A percentile compares a stretch with the other conserved stretches of the same genome.
phyloP scores from a whole-genome alignment of 2,888 invertebrate species.

The Drosophila algonquin region DNA sequence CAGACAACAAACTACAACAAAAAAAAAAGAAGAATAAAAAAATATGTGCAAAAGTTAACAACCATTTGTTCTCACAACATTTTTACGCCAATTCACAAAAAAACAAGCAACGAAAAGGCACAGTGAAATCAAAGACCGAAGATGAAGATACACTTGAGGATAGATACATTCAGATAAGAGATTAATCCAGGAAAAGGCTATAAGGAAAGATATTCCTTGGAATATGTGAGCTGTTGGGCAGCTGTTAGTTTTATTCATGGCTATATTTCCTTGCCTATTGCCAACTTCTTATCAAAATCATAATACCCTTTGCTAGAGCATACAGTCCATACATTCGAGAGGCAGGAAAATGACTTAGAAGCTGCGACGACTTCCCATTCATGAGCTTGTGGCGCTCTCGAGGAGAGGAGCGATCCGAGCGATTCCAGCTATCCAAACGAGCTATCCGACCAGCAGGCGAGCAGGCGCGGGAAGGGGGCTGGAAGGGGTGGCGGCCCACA shows the following conservation, averaged over 20 bases:
- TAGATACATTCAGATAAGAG: neutral
- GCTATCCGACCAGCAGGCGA: constrained; percentile 6
- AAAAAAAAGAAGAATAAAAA: constrained; percentile 47
- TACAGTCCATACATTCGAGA: constrained; percentile 14
- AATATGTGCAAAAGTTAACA: constrained; percentile 76
- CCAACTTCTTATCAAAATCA: constrained; percentile 7
- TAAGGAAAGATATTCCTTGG: neutral
- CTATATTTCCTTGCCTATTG: neutral
- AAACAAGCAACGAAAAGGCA: constrained; percentile 35
- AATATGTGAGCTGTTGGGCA: no score
- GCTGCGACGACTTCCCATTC: constrained; percentile 71
- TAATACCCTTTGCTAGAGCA: constrained; percentile 4
- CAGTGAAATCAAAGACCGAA: neutral
- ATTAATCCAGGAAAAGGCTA: neutral
- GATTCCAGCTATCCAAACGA: constrained; percentile 60
- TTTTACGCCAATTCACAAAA: constrained; percentile 79
- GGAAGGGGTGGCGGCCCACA: constrained; percentile 60
- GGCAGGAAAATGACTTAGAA: constrained; percentile 70
- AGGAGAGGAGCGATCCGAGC: constrained; percentile 58
- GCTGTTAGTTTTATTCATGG: neutral
- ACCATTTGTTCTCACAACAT: constrained; percentile 80
- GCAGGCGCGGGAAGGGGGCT: neutral
- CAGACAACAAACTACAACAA: constrained; percentile 16
- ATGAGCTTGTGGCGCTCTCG: constrained; percentile 71
- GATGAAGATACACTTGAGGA: neutral